Percentiles rank a stretch among this genome's conserved stretches.
Conservation (phyloP, 2,888 invertebrate species). For the Lepas anatifera region DNA sequence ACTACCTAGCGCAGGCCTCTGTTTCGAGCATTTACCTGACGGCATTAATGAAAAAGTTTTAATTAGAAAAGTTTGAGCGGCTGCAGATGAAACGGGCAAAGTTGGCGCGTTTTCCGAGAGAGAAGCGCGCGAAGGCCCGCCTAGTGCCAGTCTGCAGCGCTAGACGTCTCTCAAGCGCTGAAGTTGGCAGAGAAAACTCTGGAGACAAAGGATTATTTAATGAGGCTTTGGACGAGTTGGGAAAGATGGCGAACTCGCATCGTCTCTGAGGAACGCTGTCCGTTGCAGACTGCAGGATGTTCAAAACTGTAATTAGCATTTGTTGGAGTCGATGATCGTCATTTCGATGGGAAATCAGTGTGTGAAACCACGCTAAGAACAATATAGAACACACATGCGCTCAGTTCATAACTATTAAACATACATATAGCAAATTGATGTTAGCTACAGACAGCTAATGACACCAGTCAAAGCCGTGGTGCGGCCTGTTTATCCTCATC, state of each 20-base stretch:
- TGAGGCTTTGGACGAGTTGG: not conserved
- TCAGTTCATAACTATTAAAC: too few species aligned
- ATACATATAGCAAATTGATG: too few species aligned
- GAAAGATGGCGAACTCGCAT: not conserved
- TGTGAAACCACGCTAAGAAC: too few species aligned
- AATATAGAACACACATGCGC: too few species aligned
- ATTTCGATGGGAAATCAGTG: too few species aligned
- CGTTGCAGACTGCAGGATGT: too few species aligned
- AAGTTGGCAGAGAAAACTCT: not conserved
- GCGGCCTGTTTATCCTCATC: too few species aligned
- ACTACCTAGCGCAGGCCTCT: too few species aligned
- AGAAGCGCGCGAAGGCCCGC: not conserved
- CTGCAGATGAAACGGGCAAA: slow-evolving; percentile 6
- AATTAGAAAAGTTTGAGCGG: not conserved
- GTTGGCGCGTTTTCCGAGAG: not conserved
- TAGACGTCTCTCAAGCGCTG: not conserved
- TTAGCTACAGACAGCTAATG: too few species aligned
- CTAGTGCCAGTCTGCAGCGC: not conserved
- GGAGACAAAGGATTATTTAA: not conserved
- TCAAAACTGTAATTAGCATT: too few species aligned
- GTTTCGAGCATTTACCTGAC: slow-evolving; percentile 9
- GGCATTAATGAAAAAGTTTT: slow-evolving; percentile 12
- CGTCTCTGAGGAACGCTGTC: not conserved
- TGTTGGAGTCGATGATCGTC: too few species aligned
- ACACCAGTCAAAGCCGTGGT: too few species aligned